A percentile compares a stretch with the other conserved stretches of the same genome.
Conservation (phyloP, 1,140 invertebrate genomes). For the Holcopasites calliopsidis region DNA sequence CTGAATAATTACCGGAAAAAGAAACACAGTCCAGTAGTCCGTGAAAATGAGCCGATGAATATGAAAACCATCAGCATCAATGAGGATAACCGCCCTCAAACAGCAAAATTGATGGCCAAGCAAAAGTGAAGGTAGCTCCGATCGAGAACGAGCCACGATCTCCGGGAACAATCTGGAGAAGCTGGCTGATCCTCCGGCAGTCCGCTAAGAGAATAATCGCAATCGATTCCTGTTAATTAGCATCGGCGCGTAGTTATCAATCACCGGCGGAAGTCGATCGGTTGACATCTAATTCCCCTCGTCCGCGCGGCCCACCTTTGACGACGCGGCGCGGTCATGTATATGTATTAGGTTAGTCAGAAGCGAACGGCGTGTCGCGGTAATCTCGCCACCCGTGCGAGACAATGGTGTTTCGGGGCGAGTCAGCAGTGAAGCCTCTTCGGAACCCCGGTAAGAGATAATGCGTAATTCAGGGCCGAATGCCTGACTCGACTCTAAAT, state of each 20-base stretch:
- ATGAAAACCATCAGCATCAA: too few species aligned
- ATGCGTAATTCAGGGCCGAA: constrained; percentile 53
- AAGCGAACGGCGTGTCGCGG: constrained; percentile 25
- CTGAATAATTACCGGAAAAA: too few species aligned
- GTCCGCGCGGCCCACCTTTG: constrained; percentile 14
- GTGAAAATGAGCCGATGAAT: too few species aligned
- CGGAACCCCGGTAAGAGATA: constrained; percentile 40
- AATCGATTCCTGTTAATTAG: constrained; percentile 28
- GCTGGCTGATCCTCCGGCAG: background rate
- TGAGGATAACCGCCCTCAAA: too few species aligned
- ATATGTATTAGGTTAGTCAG: constrained; percentile 42
- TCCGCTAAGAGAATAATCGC: background rate
- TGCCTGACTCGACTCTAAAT: constrained; percentile 55
- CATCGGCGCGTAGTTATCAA: constrained; percentile 18
- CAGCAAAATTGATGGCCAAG: too few species aligned
- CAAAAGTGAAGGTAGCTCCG: too few species aligned
- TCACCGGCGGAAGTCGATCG: constrained; percentile 33
- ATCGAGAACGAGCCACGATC: background rate
- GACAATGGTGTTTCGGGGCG: constrained; percentile 39
- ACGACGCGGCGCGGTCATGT: constrained; percentile 30
- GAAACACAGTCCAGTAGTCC: too few species aligned
- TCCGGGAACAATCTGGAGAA: background rate
- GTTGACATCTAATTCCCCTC: constrained; percentile 28
- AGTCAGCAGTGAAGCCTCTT: constrained; percentile 36
- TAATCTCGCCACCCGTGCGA: constrained; percentile 28